Percentiles rank a stretch among this genome's conserved stretches.
Evolutionary conservation across 2,888 invertebrate genomes (phyloP).

Genomic region (Cryptops parisi): DNA sequence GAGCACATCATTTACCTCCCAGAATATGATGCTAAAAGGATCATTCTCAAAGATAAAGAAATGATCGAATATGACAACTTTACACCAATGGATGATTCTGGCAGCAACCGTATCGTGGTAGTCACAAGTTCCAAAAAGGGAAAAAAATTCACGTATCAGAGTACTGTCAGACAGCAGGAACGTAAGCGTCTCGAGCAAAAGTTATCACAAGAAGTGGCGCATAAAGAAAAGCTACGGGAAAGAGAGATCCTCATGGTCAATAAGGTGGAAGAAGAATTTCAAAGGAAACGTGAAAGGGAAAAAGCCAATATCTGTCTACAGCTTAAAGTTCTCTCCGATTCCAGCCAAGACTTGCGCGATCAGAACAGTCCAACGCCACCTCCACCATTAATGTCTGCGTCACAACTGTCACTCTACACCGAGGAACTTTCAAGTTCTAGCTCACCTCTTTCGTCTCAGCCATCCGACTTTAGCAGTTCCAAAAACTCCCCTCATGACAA

Average conservation of each 20-base stretch:
- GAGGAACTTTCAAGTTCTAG: constrained; percentile 7
- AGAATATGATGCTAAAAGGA: constrained; percentile 29
- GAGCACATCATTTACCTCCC: constrained; percentile 59
- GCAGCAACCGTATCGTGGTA: not conserved
- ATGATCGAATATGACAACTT: not conserved
- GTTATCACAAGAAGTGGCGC: constrained; percentile 57
- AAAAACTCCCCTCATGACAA: not conserved
- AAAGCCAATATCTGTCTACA: constrained; percentile 50
- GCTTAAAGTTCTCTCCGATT: constrained; percentile 49
- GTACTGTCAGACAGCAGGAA: constrained; percentile 67
- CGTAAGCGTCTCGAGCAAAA: constrained; percentile 56
- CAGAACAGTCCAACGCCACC: constrained; percentile 1
- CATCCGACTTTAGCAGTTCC: not conserved
- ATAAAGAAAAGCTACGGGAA: constrained; percentile 46
- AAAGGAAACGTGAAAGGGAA: constrained; percentile 55
- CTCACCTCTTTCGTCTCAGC: constrained; percentile 3
- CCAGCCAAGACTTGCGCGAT: not conserved
- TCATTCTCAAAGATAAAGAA: constrained; percentile 8
- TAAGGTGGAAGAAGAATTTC: constrained; percentile 70
- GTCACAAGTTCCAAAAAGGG: constrained; percentile 9
- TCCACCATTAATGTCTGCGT: constrained; percentile 3
- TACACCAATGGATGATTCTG: not conserved
- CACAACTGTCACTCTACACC: not conserved
- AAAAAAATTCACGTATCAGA: constrained; percentile 70
- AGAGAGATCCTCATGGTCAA: constrained; percentile 69